Base-by-base conservation (phyloP, 2,888 invertebrate species). In the Arctia plantaginis region DNA sequence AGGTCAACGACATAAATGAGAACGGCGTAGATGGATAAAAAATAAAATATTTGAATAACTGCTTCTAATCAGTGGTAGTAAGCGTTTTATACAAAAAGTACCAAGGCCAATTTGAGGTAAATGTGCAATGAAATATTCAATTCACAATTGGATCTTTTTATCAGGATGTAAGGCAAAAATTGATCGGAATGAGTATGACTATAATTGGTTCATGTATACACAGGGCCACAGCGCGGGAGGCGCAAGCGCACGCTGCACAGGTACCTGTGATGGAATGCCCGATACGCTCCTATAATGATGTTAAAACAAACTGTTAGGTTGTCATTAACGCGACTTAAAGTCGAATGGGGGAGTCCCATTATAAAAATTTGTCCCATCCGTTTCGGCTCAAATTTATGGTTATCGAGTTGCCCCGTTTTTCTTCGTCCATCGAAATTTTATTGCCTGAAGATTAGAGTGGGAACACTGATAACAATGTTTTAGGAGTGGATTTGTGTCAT, bases 311-410 rank as follows among this genome's bases (percentile, higher is more conserved):
- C 95, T 95, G 94, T 94, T 95, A 95, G 93, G 87, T 93, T 93
- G 93, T 94, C 95, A 95, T 95, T 95, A 95, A 93, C 93, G 93
- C 93, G 90, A 92, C 93, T 91, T 92, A 88, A 89, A 88, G 85
- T 87, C 92, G 94, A 94, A 94, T 95, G 94, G 94, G 93, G 92
- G 91, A 93, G 93, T 90, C 89, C 94, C 95, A 95, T 95, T 95
- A 95, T 95, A 95, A 95, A 95, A 95, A 95, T 95, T 95, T 95
- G 95, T 95, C 95, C 94, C 95, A 94, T 95, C 95, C 95, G 94
- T 93, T 95, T 93, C 94, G 93, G 90, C 89, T 90, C 90, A 91
- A 95, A 95, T 95, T 95, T 95, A 95, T 95, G 93, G 92, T 95
- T 94, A 95, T 95, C 95, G 94, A 91, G 90, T 86, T 92, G 92